Base-by-base conservation (phyloP, 2,888 invertebrate species). In the Eilema sororculum region DNA sequence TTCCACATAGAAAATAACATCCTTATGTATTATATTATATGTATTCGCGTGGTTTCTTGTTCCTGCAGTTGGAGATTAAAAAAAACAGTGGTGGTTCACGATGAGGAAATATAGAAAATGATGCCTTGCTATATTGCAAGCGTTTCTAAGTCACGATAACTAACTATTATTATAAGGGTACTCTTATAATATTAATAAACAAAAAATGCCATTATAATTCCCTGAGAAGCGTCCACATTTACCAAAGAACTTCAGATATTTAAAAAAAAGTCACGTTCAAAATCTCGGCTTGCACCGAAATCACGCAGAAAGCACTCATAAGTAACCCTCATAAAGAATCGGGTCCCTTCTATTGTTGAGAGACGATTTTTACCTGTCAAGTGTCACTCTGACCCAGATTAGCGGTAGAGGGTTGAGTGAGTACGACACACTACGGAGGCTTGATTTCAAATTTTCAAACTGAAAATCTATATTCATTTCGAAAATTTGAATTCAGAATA, bases 301-400 rank as follows among this genome's bases (percentile, higher is more conserved):
- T 74, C 78, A 65, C 65, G 65, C 76, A 72, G 61, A 83, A 83
- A 81, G 82, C 78, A 78, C 80, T 86, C 82, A 80, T 86, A 84
- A 82, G 82, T 81, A 83, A 86, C 86, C 86, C 87, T 83, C 79
- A 75, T 83, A 84, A 85, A 82, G 82, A 81, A 84, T 81, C 82
- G 82, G 80, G 77, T 69, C 81, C 83, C 82, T 81, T 81, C 83
- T 74, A 85, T 87, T 85, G 87, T 85, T 77, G 76, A 74, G 78
- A 62, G 79, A 76, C 86, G 85, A 84, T 84, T 87, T 86, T 86
- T 86, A 86, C 86, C 87, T 87, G 87, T 86, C 86, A 86, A 86
- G 86, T 84, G 82, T 79, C 81, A 78, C 78, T 79, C 82, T 74
- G 85, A 81, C 84, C 83, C 83, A 83, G 86, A 85, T 87, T 87